Evolutionary conservation across 2,888 invertebrate genomes (phyloP), one percentile per base, ranked within the genome.

Genomic region (Calameuta filiformis): DNA sequence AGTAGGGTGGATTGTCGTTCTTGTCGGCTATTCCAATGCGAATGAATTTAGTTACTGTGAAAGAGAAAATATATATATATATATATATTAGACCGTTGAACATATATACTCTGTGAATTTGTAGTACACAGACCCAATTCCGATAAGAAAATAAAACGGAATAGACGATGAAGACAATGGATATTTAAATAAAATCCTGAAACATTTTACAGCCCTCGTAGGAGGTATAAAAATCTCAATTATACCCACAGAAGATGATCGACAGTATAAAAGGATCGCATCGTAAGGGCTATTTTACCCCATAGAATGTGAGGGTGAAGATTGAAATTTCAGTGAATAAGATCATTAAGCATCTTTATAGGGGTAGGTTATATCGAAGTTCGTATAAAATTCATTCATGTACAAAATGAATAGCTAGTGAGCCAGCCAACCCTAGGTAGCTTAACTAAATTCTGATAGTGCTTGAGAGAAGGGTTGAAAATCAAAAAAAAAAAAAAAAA

Each of bases 1-100:
- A 99, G 93, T 97, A 97, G 83, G 99, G 99, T 82, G 98, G 98
- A 93, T 99, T 99, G 94, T 99, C 99, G 95, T 99, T 99, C 94
- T 98, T 98, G 94, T 99, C 99, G 87, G 98, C 98, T 91, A 99
- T 98, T 89, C 97, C 98, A 93, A 99, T 98, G 87, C 98, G 98
- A 93, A 98, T 98, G 94, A 98, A 98, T 94, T 98, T 98, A 86
- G 98, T 98, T 93, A 98, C 98, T 98, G 94, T n/a, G 95, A 95
- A 87, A 89, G 86, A 85, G 85, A 81, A 69, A 71, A 71, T 33
- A 33, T 33, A 33, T 33, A 33, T 12, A 35, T 35, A 35, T 12
- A 56, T 4, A 56, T 56, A 56, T 23, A 56, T 56, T 23, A 56
- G 23, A 23, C 56, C 9, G 1, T 56, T 15, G 40, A 40, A 6